phyloP scores from a whole-genome alignment of 2,113 vertebrate species.

The Tragulus kanchil region DNA sequence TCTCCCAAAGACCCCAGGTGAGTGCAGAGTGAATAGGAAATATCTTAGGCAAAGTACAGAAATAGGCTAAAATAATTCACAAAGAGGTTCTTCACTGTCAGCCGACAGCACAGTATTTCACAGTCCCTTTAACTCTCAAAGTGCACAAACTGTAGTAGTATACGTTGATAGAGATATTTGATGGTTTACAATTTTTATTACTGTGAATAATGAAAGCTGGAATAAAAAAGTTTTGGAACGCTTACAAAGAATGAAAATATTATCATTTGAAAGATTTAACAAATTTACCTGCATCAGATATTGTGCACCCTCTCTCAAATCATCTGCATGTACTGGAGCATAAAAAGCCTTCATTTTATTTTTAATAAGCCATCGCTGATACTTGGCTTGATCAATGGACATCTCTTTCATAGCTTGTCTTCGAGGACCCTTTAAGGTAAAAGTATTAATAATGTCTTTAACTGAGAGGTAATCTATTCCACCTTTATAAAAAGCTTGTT shows the following conservation, averaged over 20 bases:
- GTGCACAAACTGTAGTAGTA: background rate
- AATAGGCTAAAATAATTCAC: background rate
- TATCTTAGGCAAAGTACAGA: background rate
- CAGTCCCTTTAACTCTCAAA: background rate
- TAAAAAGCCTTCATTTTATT: slow-evolving; percentile 98
- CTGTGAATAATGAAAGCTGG: slow-evolving; percentile 29
- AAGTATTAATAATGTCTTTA: slow-evolving; percentile 35
- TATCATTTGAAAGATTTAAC: background rate
- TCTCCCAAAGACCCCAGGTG: background rate
- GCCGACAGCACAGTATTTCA: background rate
- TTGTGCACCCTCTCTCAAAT: slow-evolving; percentile 95
- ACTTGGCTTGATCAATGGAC: slow-evolving; percentile 92
- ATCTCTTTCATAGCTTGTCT: slow-evolving; percentile 97
- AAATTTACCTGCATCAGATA: slow-evolving; percentile 95
- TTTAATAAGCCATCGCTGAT: slow-evolving; percentile 97
- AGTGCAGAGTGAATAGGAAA: background rate
- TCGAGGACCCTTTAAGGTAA: slow-evolving; percentile 91
- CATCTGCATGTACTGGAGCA: slow-evolving; percentile 95
- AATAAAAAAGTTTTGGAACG: background rate
- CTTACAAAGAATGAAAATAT: background rate
- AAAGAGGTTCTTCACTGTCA: background rate
- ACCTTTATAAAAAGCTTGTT: slow-evolving; percentile 19
- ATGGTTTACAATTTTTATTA: background rate
- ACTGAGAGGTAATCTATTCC: slow-evolving; percentile 11
- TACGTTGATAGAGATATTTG: background rate